Evolutionary conservation across 2,113 vertebrate genomes (phyloP).

Genomic region (Mesoclemmys tuberculata): DNA sequence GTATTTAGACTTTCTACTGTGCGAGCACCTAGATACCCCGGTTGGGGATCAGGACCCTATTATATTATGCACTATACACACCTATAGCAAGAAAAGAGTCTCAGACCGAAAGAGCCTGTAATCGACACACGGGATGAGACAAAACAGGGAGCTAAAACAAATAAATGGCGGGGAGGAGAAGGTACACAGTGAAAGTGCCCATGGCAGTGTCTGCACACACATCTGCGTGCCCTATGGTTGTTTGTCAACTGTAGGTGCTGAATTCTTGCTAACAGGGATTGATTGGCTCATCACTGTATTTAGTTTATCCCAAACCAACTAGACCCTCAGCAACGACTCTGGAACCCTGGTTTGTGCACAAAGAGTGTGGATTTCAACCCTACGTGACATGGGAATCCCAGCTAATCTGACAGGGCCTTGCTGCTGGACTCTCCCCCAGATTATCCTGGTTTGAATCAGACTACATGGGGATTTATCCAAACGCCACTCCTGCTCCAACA

Average conservation of each 20-base stretch:
- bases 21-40: not conserved
- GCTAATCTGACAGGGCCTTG: no score
- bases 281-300: not conserved
- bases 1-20: not conserved
- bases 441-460: no score
- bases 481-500: no score
- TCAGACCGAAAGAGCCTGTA: not conserved
- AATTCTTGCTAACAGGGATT: not conserved
- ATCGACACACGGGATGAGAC: not conserved
- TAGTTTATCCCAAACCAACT: no score
- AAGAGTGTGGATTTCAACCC: no score
- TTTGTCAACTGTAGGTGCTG: not conserved
- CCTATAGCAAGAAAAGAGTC: not conserved
- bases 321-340: no score
- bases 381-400: no score
- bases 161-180: not conserved
- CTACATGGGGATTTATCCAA: no score
- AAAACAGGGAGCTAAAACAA: not conserved
- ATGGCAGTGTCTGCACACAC: no score
- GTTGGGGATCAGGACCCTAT: not conserved
- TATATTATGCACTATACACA: not conserved
- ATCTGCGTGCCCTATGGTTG: no score
- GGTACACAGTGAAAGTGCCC: not conserved
- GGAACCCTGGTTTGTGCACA: no score
- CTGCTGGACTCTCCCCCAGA: no score